These are phyloP conservation scores for Pandemis corylana DNA, from an alignment of 2,888 invertebrate genomes.

Conservation along the genomic window DNA sequence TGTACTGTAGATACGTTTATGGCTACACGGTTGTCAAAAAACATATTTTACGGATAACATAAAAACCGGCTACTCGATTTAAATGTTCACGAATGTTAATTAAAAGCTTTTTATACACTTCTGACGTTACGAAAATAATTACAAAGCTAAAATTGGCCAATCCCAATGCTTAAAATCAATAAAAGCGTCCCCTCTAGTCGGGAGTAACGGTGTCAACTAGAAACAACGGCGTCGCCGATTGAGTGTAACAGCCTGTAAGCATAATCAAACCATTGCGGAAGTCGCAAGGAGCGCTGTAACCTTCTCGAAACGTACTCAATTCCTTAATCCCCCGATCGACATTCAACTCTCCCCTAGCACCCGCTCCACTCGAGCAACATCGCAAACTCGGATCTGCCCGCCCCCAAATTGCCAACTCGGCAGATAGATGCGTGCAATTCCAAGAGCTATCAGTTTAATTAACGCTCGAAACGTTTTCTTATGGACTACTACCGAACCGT, in stretches of 20 bases:
- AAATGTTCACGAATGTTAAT: conserved; percentile 1
- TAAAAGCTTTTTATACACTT: conserved; percentile 1
- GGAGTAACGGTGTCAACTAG: conserved; percentile 38
- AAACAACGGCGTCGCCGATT: conserved; percentile 27
- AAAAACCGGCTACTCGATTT: neutral
- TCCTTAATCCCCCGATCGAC: conserved; percentile 41
- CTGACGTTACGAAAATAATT: neutral
- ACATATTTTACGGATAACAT: neutral
- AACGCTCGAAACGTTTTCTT: conserved; percentile 56
- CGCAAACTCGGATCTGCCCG: conserved; percentile 29
- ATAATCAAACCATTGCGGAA: conserved; percentile 41
- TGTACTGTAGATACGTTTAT: conserved; percentile 17
- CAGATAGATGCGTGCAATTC: conserved; percentile 42
- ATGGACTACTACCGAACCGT: conserved; percentile 48
- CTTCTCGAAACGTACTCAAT: conserved; percentile 39
- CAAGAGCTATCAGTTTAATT: conserved; percentile 58
- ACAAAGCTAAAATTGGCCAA: neutral
- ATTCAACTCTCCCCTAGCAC: conserved; percentile 38
- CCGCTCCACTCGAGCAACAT: conserved; percentile 23
- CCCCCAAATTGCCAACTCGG: conserved; percentile 41
- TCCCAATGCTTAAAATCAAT: conserved; percentile 31
- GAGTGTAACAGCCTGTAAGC: conserved; percentile 40
- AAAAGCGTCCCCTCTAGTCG: conserved; percentile 24
- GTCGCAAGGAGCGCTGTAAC: conserved; percentile 32
- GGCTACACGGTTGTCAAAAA: conserved; percentile 6